Conservation (phyloP, 1,140 invertebrate species). For the Zelostemma sp. region DNA sequence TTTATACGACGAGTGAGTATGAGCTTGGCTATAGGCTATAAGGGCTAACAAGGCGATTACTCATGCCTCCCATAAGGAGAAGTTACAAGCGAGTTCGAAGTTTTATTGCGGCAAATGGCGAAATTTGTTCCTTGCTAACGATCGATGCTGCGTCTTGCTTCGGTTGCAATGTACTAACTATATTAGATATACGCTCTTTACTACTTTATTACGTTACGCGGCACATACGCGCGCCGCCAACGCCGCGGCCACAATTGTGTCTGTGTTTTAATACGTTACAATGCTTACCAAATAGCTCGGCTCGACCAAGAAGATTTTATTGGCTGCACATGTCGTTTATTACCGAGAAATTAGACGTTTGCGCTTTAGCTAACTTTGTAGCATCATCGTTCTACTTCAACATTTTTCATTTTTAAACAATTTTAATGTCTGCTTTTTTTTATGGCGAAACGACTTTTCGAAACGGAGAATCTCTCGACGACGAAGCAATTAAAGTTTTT, state of each 20-base stretch:
- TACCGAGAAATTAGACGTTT: background rate
- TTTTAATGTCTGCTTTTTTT: too few relatives aligned
- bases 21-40: conserved; percentile 64
- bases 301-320: background rate
- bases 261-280: conserved; percentile 11
- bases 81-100: conserved; percentile 66
- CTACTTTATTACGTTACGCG: conserved; percentile 30
- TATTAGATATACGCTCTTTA: conserved; percentile 22
- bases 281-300: background rate
- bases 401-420: background rate
- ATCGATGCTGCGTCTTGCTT: conserved; percentile 55
- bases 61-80: conserved; percentile 68
- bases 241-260: conserved; percentile 13
- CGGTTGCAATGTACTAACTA: conserved; percentile 30
- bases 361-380: background rate
- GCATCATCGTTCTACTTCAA: background rate
- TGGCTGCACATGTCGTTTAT: background rate
- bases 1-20: conserved; percentile 52
- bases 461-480: too few relatives aligned
- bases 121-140: conserved; percentile 70
- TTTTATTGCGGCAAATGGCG: conserved; percentile 69
- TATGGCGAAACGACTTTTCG: too few relatives aligned
- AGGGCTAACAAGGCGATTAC: conserved; percentile 71
- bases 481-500: too few relatives aligned
- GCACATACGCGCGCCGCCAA: conserved; percentile 12